Evolutionary conservation across 1,140 invertebrate species (phyloP).

Genomic region (Druon quercuslanigerum): DNA sequence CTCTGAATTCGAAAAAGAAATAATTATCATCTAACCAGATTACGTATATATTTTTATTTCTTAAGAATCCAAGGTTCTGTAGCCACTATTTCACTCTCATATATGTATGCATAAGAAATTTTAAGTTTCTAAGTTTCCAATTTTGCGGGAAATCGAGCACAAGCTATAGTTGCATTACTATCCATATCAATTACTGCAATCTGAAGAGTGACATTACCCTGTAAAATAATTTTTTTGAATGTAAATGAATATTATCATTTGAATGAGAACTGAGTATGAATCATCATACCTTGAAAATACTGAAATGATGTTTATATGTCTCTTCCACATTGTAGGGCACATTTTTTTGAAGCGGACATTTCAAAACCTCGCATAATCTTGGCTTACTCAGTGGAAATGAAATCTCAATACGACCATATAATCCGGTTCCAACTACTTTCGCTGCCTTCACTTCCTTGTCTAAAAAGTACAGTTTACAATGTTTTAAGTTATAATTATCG

Average conservation of each 20-base stretch:
- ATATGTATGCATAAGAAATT: too few relatives aligned
- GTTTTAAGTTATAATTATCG: too few relatives aligned
- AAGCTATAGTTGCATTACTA: conserved; percentile 78
- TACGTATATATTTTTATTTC: conserved; percentile 40
- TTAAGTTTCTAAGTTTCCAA: too few relatives aligned
- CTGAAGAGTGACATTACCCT: conserved; percentile 78
- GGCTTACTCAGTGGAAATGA: background rate
- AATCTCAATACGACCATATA: background rate
- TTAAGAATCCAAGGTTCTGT: conserved; percentile 57
- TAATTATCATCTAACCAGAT: conserved; percentile 17
- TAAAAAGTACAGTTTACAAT: too few relatives aligned
- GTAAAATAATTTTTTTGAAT: background rate
- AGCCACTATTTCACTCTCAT: background rate
- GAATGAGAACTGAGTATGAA: too few relatives aligned
- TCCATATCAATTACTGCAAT: conserved; percentile 82
- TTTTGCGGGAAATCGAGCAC: too few relatives aligned
- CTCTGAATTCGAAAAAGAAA: too few relatives aligned
- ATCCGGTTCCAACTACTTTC: background rate
- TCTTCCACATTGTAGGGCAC: background rate
- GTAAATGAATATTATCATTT: too few relatives aligned
- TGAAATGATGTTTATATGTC: accelerated
- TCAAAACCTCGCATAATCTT: background rate
- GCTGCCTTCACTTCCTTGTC: too few relatives aligned
- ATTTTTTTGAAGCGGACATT: background rate
- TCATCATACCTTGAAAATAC: too few relatives aligned